A percentile compares a stretch with the other conserved stretches of the same genome.
Conservation (phyloP, 2,888 invertebrate genomes). For the Meliscaeva auricollis region DNA sequence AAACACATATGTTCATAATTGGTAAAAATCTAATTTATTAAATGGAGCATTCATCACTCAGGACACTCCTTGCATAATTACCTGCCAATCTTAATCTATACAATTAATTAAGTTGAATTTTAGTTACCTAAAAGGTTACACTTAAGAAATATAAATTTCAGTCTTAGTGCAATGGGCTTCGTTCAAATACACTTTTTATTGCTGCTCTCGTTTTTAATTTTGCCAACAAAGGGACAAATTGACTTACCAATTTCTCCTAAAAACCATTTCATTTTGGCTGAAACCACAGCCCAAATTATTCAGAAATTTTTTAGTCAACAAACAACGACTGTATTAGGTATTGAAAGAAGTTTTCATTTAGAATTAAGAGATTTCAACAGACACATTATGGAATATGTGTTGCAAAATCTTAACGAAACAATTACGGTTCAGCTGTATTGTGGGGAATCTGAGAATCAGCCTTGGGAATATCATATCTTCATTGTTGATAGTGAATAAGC, state of each 20-base stretch:
- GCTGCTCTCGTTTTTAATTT: background rate
- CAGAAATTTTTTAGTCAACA: background rate
- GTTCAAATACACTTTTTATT: background rate
- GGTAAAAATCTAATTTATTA: too few species aligned
- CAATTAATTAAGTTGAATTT: too few species aligned
- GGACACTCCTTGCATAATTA: too few species aligned
- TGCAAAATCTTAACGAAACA: conserved; percentile 1
- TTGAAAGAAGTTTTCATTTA: background rate
- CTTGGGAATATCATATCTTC: conserved; percentile 17
- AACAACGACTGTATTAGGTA: background rate
- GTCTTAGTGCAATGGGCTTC: background rate
- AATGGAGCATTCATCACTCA: too few species aligned
- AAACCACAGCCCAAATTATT: background rate
- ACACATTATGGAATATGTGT: background rate
- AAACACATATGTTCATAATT: too few species aligned
- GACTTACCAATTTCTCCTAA: background rate
- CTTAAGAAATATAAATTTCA: background rate
- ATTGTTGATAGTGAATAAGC: conserved; percentile 22
- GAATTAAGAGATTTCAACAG: background rate
- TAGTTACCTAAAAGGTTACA: too few species aligned
- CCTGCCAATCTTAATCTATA: too few species aligned
- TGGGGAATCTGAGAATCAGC: conserved; percentile 2
- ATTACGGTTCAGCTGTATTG: background rate
- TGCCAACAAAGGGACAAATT: background rate
- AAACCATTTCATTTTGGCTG: background rate